Conservation (phyloP, 2,888 invertebrate genomes). For the Stomorhina lunata region DNA sequence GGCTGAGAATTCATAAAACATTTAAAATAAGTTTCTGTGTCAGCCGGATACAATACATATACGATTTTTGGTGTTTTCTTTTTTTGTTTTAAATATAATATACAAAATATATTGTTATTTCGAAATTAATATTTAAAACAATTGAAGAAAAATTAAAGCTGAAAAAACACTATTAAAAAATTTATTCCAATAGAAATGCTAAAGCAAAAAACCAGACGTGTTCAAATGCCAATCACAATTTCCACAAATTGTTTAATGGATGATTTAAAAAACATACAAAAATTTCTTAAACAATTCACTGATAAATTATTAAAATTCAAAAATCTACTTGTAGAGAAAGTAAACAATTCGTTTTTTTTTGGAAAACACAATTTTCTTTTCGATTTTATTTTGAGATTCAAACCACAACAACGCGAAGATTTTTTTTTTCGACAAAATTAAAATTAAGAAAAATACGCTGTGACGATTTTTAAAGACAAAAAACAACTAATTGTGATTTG, state of each 20-base stretch:
- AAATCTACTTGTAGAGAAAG: neutral
- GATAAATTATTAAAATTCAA: neutral
- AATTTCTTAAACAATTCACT: neutral
- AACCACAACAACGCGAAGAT: neutral
- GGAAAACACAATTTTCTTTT: neutral
- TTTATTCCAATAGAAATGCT: neutral
- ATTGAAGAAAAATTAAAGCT: neutral
- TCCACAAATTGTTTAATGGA: neutral
- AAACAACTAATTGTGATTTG: slow-evolving; percentile 48
- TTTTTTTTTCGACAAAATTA: too few species aligned
- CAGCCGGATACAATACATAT: neutral
- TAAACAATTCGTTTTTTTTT: neutral
- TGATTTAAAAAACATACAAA: neutral
- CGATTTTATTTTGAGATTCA: neutral
- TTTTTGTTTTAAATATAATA: neutral
- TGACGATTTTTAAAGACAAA: slow-evolving; percentile 59
- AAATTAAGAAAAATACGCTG: slow-evolving; percentile 40
- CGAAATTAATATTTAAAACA: neutral
- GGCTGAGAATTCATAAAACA: neutral
- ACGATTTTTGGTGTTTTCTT: neutral
- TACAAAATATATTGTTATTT: neutral
- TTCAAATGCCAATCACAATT: neutral
- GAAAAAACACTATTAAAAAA: neutral
- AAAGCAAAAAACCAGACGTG: neutral
- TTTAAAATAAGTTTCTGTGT: neutral